phyloP scores from a whole-genome alignment of 2,888 invertebrate species.

The Elaeidobius kamerunicus region DNA sequence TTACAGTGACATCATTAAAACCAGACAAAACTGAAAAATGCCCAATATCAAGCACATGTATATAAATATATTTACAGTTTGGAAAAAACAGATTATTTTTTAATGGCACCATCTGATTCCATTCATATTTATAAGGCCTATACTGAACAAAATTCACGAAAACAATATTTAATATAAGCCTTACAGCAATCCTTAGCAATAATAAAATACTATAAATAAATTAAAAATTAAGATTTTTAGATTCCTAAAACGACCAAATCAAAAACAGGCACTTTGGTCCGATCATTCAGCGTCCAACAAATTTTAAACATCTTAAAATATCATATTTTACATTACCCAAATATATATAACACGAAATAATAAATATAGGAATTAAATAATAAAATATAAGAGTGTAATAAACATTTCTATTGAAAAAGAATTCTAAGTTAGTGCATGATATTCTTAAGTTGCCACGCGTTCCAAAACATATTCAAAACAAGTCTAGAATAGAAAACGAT shows the following conservation, averaged over 20 bases:
- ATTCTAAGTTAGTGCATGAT: slow-evolving; percentile 2
- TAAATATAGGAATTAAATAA: slow-evolving; percentile 22
- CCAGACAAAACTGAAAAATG: slow-evolving; percentile 38
- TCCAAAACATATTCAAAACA: neutral
- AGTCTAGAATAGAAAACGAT: neutral
- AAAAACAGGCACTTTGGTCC: slow-evolving; percentile 49
- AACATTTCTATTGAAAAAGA: slow-evolving; percentile 7
- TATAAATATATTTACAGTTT: slow-evolving; percentile 42
- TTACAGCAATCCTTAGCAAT: slow-evolving; percentile 12
- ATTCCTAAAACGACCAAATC: slow-evolving; percentile 27
- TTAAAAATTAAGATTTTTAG: slow-evolving; percentile 20
- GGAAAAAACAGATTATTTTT: slow-evolving; percentile 31
- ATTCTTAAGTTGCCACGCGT: slow-evolving; percentile 3
- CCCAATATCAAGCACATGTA: slow-evolving; percentile 39
- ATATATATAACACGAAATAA: slow-evolving; percentile 15
- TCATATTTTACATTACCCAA: slow-evolving; percentile 6
- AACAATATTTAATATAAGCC: slow-evolving; percentile 14
- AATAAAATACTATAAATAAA: slow-evolving; percentile 30
- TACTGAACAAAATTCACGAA: no score
- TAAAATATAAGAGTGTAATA: slow-evolving; percentile 8
- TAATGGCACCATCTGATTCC: slow-evolving; percentile 47
- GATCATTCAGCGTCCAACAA: slow-evolving; percentile 13
- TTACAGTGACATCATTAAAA: slow-evolving; percentile 24
- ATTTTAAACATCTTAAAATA: slow-evolving; percentile 17
- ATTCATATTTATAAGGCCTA: slow-evolving; percentile 27